Base-by-base conservation (phyloP, 2,113 vertebrate species). In the Lophotis ruficrista region DNA sequence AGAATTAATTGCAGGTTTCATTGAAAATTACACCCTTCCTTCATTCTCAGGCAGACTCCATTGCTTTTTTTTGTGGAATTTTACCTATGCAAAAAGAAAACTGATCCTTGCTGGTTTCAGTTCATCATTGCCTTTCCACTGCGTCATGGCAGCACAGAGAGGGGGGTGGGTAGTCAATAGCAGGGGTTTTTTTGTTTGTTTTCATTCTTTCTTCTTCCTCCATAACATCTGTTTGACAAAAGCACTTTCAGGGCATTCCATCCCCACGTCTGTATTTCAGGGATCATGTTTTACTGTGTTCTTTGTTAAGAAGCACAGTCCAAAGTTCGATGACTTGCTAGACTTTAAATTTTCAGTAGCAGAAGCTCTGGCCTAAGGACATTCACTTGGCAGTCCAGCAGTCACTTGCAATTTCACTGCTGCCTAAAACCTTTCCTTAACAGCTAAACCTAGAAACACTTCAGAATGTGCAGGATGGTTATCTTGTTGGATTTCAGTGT, bases 241-340 rank as follows among this genome's bases (percentile, higher is more conserved):
- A 73, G 22, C 51, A 33, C 86, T 81, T 86, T 35, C 25, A 71
- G 50, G 37, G 9, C 2, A 0, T 70, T 77, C 57, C 37, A 30
- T 61, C 30, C 51, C 9, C 4, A 12, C 10, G 43, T 20, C 38
- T 73, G 21, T 35, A 66, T 37, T 68, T 71, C 43, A 71, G 50
- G 8, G 68, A 22, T 53, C 30, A 2, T 3, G 10, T 75, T 68
- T 78, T 66, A 60, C 43, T 3, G 1, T 0, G 0, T 38, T 82
- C 50, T 51, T 60, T 27, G 7, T 62, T 58, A 35, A 58, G 31
- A n/a, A 82, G 22, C 47, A 3, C 1, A 50, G 38, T 33, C 70
- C 22, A 33, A 53, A 27, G 21, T 61, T 50, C 54, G 20, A 13
- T 6, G 5, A 60, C 22, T 50, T 78, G 10, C 38, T 31, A 9